phyloP scores from a whole-genome alignment of 2,888 invertebrate species.

The Hylaea fasciaria region DNA sequence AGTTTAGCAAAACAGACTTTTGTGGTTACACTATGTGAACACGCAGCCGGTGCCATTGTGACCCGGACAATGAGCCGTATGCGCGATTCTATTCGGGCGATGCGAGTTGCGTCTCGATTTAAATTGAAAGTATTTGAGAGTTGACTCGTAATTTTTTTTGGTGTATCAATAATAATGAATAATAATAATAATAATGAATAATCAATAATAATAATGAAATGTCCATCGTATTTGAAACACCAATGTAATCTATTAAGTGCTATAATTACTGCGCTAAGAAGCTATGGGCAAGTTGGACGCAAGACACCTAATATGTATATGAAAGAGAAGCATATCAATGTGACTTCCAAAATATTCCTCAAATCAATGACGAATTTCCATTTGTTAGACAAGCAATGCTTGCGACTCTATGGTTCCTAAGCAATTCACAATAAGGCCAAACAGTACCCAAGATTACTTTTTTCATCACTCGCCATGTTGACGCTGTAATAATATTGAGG shows the following conservation, averaged over 20 bases:
- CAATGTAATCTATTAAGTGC: too few species aligned
- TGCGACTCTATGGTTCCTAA: background rate
- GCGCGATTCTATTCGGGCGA: slow-evolving; percentile 74
- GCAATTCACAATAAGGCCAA: too few species aligned
- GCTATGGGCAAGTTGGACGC: too few species aligned
- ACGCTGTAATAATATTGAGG: slow-evolving; percentile 6
- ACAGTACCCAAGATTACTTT: background rate
- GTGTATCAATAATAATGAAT: slow-evolving; percentile 1
- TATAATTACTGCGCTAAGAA: too few species aligned
- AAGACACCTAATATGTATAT: too few species aligned
- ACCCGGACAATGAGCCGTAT: slow-evolving; percentile 73
- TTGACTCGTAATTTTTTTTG: slow-evolving; percentile 45
- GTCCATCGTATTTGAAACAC: too few species aligned
- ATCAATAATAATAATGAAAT: too few species aligned
- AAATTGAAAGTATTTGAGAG: slow-evolving; percentile 80
- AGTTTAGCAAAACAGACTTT: slow-evolving; percentile 82
- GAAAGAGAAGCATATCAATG: too few species aligned
- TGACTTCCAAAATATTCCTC: too few species aligned
- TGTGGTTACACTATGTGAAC: slow-evolving; percentile 68
- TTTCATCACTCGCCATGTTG: background rate
- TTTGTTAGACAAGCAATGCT: background rate
- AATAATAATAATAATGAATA: too few species aligned
- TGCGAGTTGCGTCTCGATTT: slow-evolving; percentile 70
- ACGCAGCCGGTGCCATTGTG: slow-evolving; percentile 70
- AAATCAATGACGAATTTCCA: too few species aligned